Base-by-base conservation (phyloP, 1,140 invertebrate species). In the Calycopis cecrops region DNA sequence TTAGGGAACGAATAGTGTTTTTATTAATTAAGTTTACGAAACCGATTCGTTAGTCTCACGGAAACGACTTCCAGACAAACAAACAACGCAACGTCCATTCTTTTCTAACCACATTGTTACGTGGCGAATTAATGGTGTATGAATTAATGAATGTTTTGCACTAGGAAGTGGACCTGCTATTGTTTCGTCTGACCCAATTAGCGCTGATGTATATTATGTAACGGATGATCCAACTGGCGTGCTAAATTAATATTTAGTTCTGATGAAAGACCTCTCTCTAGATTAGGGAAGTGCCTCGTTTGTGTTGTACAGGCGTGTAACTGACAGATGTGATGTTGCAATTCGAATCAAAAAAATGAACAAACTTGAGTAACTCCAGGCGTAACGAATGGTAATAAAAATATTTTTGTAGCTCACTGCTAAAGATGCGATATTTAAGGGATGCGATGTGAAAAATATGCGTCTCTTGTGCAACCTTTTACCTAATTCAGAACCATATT, bases 51-150 rank as follows among this genome's bases (percentile, higher is more conserved):
- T 69, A 62, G 71, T 73, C 71, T 59, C 67, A 73, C 76, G 65
- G 64, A 77, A 76, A 70, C 70, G 72, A 69, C 61, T 69, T 63
- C 55, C 61, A 66, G 74, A 81, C 69, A 76, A 74, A 77, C 75
- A 74, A 62, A 61, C 83, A 71, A 80, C 57, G 79, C 77, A 81
- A 81, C 77, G 75, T 76, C 72, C 67, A 76, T 82, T 82, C 73
- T 78, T 79, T 74, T 71, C 67, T 62, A 62, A 69, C 74, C 79
- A 85, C 81, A 73, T 80, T 74, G 64, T 85, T 85, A 81, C 81
- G 77, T 79, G 82, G 73, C 59, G 64, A 69, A 70, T 73, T 79
- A 79, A 85, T 83, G 76, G 76, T 59, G 76, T 81, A 83, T 83
- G 76, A 83, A 81, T 76, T 75, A 76, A 82, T 71, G 65, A 76